phyloP scores from a whole-genome alignment of 2,113 vertebrate species.

The Leucosticte australis region DNA sequence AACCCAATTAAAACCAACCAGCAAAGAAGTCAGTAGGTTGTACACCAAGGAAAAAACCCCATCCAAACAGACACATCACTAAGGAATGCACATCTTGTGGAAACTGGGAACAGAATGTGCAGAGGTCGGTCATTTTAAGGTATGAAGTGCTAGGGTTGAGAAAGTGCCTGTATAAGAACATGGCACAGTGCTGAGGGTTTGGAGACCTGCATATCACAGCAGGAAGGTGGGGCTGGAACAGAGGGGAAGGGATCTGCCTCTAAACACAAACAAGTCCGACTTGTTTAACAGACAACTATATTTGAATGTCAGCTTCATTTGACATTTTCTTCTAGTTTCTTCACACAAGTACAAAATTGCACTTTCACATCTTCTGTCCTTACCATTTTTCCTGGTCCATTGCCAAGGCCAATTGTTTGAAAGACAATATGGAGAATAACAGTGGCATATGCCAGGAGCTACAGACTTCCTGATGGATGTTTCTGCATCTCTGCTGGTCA shows the following conservation, averaged over 20 bases:
- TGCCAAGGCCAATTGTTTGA: not conserved
- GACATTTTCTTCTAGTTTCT: not conserved
- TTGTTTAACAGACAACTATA: not conserved
- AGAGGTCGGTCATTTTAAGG: not conserved
- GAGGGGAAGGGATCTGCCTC: not conserved
- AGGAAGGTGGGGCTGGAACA: not conserved
- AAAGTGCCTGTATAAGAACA: not conserved
- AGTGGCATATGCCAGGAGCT: not conserved
- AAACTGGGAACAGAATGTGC: not conserved
- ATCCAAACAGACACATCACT: not conserved
- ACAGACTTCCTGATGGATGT: not conserved
- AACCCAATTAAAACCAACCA: slow-evolving; percentile 45
- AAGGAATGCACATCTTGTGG: not conserved
- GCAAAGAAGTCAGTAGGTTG: slow-evolving; percentile 58
- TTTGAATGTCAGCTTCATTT: not conserved
- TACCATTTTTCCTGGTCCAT: not conserved
- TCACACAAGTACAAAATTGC: not conserved
- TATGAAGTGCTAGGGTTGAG: not conserved
- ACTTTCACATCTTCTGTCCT: not conserved
- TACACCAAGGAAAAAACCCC: slow-evolving; percentile 4
- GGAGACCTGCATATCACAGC: not conserved
- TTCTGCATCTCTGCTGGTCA: not conserved
- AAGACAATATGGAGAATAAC: not conserved
- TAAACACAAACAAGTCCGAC: not conserved
- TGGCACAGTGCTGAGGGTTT: not conserved